Evolutionary conservation across 2,113 vertebrate genomes (phyloP).

Genomic region (Barbus barbus): DNA sequence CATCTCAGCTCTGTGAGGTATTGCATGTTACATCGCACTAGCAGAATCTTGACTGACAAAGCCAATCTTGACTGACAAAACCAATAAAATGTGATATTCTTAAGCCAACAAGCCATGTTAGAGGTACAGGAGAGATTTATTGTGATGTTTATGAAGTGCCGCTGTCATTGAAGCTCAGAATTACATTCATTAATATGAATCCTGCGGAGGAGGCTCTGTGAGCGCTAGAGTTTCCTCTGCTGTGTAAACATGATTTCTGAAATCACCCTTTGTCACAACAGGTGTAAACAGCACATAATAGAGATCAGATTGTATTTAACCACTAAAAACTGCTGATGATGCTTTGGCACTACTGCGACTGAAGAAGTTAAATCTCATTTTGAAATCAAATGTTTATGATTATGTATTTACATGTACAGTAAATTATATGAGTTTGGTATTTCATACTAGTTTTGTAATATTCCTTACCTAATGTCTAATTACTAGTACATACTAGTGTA

Average conservation of each 20-base stretch:
- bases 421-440: neutral
- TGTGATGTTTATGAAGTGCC: slow-evolving; percentile 20
- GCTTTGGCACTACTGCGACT: too few relatives aligned
- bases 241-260: slow-evolving; percentile 41
- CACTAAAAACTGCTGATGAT: neutral
- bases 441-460: neutral
- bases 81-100: slow-evolving; percentile 14
- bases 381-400: neutral
- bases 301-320: neutral
- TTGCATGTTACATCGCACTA: slow-evolving; percentile 12
- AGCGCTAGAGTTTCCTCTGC: neutral
- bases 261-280: slow-evolving; percentile 21
- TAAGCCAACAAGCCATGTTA: slow-evolving; percentile 33
- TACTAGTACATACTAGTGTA: too few relatives aligned
- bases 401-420: neutral
- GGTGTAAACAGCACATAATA: slow-evolving; percentile 16
- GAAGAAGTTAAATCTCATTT: neutral
- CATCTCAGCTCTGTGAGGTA: slow-evolving; percentile 6
- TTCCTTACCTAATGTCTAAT: neutral
- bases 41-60: slow-evolving; percentile 37
- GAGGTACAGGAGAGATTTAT: slow-evolving; percentile 41
- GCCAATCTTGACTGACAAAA: slow-evolving; percentile 19
- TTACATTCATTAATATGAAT: slow-evolving; percentile 40
- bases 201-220: slow-evolving; percentile 14
- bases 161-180: slow-evolving; percentile 14